Evolutionary conservation across 2,113 vertebrate species (phyloP).

Genomic region (Noctilio leporinus): DNA sequence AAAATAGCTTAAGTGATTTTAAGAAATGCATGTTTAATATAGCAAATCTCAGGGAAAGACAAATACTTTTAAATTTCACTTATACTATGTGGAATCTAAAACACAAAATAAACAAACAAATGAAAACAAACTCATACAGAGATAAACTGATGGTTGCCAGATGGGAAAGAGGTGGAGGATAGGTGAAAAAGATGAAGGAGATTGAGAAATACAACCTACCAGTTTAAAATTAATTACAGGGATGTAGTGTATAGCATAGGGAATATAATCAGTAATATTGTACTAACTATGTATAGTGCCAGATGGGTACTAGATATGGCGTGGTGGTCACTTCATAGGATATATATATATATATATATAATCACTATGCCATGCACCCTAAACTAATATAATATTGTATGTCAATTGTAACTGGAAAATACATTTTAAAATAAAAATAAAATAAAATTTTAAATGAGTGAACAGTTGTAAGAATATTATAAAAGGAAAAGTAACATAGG

Average conservation of each 20-base stretch:
- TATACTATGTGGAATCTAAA: background rate
- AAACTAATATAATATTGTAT: background rate
- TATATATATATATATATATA: background rate
- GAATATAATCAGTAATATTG: background rate
- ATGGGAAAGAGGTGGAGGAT: background rate
- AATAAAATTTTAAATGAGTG: background rate
- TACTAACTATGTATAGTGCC: background rate
- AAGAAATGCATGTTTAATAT: background rate
- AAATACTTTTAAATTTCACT: background rate
- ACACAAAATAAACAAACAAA: background rate
- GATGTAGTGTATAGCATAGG: background rate
- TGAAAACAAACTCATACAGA: background rate
- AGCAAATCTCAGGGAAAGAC: background rate
- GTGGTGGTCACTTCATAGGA: background rate
- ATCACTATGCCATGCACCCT: background rate
- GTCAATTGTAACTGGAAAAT: background rate
- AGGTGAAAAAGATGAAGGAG: background rate
- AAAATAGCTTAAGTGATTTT: background rate
- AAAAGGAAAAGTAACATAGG: background rate
- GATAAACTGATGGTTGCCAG: background rate
- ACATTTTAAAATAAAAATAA: background rate
- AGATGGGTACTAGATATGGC: background rate
- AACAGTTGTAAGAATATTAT: background rate
- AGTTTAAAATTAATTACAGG: background rate
- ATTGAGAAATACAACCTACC: background rate